Percentiles rank a stretch among this genome's conserved stretches.
phyloP scores from a whole-genome alignment of 2,113 vertebrate species.

The Brachyistius frenatus region DNA sequence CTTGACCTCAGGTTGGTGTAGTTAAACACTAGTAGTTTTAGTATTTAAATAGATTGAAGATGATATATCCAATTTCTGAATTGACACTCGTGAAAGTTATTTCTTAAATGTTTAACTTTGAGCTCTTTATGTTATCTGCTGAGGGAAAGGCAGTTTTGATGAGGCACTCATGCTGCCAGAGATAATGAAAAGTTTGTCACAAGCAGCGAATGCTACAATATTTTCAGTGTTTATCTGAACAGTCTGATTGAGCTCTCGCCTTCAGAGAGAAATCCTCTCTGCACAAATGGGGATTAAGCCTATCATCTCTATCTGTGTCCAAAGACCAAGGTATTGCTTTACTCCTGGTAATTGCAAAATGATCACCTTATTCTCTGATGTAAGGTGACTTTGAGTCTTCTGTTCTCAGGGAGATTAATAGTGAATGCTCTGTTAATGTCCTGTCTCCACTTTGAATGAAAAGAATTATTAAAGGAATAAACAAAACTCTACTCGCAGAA shows the following conservation, averaged over 20 bases:
- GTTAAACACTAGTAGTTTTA: conserved; percentile 59
- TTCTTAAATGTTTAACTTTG: conserved; percentile 57
- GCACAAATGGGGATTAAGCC: conserved; percentile 62
- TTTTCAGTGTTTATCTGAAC: conserved; percentile 68
- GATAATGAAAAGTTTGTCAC: conserved; percentile 74
- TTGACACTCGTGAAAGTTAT: conserved; percentile 39
- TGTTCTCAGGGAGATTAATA: conserved; percentile 32
- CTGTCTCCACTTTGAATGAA: conserved; percentile 16
- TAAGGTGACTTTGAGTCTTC: conserved; percentile 57
- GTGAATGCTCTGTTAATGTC: conserved; percentile 24
- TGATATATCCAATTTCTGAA: conserved; percentile 60
- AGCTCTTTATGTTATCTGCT: conserved; percentile 50
- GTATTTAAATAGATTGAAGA: conserved; percentile 63
- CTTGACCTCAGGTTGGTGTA: conserved; percentile 63
- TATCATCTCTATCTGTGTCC: conserved; percentile 64
- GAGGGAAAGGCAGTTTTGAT: conserved; percentile 52
- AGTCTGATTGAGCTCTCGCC: conserved; percentile 57
- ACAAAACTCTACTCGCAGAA: conserved; percentile 9
- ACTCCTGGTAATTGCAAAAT: conserved; percentile 57
- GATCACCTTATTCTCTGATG: conserved; percentile 54
- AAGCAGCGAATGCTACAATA: conserved; percentile 53
- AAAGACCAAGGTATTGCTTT: conserved; percentile 59
- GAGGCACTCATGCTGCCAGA: conserved; percentile 50
- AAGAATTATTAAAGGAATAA: conserved; percentile 29
- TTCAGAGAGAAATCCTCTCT: conserved; percentile 58